Conservation (phyloP, 1,140 invertebrate genomes). For the Neoseiulus cucumeris region DNA sequence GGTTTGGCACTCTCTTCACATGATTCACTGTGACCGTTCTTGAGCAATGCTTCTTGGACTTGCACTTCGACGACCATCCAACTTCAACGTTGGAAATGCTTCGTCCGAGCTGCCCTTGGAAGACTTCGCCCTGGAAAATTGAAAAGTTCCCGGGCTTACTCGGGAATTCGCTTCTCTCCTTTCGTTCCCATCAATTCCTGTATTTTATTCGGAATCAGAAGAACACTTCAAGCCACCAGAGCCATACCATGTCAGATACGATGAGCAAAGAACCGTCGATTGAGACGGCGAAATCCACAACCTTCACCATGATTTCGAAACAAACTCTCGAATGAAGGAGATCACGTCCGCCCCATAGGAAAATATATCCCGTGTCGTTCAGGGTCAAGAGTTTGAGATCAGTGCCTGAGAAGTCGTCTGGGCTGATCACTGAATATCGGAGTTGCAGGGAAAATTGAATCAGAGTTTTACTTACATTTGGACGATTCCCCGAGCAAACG, state of each 20-base stretch:
- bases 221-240: no score
- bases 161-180: no score
- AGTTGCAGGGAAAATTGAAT: no score
- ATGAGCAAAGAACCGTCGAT: neutral
- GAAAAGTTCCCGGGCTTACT: no score
- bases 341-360: neutral
- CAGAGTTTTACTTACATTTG: neutral
- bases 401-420: slow-evolving; percentile 29
- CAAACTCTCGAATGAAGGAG: neutral
- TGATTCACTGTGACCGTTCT: neutral
- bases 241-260: neutral
- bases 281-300: neutral
- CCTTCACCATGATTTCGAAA: neutral
- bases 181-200: no score
- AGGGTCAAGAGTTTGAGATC: slow-evolving; percentile 38
- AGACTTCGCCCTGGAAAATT: neutral
- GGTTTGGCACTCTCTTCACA: neutral
- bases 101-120: neutral
- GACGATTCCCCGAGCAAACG: neutral
- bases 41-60: no score
- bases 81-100: neutral
- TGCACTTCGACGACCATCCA: neutral
- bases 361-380: slow-evolving; percentile 36
- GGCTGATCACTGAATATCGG: slow-evolving; percentile 24
- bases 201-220: no score